Conservation (phyloP, 2,888 invertebrate species). For the Euphydryas editha region DNA sequence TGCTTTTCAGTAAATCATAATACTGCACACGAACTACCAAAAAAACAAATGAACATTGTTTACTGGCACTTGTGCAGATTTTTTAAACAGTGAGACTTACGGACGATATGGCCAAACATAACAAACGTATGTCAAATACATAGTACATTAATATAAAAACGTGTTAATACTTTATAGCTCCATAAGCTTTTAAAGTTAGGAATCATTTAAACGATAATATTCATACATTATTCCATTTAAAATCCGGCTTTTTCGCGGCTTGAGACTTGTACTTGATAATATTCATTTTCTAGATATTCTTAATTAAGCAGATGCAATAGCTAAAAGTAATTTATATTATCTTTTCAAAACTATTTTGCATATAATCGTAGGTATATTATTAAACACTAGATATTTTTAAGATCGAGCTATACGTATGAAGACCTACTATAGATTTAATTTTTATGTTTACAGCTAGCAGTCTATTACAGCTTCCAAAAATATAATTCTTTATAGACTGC, state of each 20-base stretch:
- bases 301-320: slow-evolving; percentile 7
- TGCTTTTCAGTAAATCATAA: slow-evolving; percentile 43
- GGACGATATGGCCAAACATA: slow-evolving; percentile 16
- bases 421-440: too few species aligned
- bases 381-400: too few species aligned
- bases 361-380: too few species aligned
- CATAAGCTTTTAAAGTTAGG: too few species aligned
- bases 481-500: too few species aligned
- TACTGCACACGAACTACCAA: slow-evolving; percentile 42
- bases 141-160: slow-evolving; percentile 61
- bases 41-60: slow-evolving; percentile 46
- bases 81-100: slow-evolving; percentile 31
- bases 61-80: slow-evolving; percentile 45
- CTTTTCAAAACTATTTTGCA: too few species aligned
- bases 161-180: too few species aligned
- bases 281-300: slow-evolving; percentile 30
- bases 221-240: slow-evolving; percentile 46
- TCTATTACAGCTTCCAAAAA: too few species aligned
- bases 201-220: slow-evolving; percentile 55
- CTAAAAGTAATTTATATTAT: too few species aligned
- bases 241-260: slow-evolving; percentile 36
- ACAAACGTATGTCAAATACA: slow-evolving; percentile 48
- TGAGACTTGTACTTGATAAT: slow-evolving; percentile 25
- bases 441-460: too few species aligned
- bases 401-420: too few species aligned